phyloP scores from a whole-genome alignment of 2,113 vertebrate species.

The Ginglymostoma cirratum region DNA sequence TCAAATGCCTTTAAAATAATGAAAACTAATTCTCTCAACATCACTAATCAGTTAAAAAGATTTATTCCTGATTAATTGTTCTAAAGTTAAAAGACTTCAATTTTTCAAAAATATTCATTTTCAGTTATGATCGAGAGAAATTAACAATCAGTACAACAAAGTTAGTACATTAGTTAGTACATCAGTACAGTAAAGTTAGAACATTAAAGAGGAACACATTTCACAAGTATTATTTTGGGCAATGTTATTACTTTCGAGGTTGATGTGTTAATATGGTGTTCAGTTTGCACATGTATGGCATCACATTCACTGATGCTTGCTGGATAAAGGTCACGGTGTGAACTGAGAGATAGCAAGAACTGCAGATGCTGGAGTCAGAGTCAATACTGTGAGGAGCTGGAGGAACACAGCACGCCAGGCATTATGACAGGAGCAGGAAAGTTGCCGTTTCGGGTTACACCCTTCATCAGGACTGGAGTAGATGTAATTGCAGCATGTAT shows the following conservation, averaged over 20 bases:
- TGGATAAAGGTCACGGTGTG: not conserved
- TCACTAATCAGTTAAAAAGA: conserved; percentile 27
- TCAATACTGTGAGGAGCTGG: too few species aligned
- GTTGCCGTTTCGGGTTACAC: too few species aligned
- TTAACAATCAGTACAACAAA: not conserved
- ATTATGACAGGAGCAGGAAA: not conserved
- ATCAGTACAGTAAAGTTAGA: not conserved
- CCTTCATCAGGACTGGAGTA: too few species aligned
- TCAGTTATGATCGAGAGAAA: not conserved
- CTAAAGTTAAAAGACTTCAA: not conserved
- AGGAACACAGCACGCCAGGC: too few species aligned
- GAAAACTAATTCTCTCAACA: not conserved
- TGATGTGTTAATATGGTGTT: not conserved
- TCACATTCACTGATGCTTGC: not conserved
- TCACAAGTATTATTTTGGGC: not conserved
- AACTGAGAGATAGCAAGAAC: not conserved
- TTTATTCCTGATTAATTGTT: not conserved
- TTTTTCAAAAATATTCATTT: conserved; percentile 6
- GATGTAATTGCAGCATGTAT: not conserved
- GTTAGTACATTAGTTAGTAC: too few species aligned
- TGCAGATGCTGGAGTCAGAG: too few species aligned
- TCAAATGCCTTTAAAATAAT: conserved; percentile 26
- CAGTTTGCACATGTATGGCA: not conserved
- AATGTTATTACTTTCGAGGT: not conserved
- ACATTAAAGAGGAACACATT: not conserved